Evolutionary conservation across 1,140 invertebrate species (phyloP).

Genomic region (Pseudomyrmex gracilis): DNA sequence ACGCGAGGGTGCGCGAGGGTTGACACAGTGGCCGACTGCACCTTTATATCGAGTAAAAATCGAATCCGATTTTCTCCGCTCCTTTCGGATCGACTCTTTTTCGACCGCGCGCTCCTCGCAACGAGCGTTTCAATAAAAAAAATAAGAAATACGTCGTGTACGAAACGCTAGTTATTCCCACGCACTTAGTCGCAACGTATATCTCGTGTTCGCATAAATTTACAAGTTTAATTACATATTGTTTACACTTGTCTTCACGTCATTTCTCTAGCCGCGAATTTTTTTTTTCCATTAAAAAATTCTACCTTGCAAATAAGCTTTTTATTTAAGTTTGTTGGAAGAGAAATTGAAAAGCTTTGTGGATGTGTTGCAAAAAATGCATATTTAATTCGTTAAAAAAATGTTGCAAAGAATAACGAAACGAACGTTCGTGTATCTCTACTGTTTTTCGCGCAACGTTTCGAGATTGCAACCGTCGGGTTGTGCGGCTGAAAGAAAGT

Average conservation of each 20-base stretch:
- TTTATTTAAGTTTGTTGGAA: background rate
- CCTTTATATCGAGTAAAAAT: conserved; percentile 45
- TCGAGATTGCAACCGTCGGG: background rate
- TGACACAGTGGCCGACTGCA: background rate
- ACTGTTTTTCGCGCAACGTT: background rate
- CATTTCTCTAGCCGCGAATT: background rate
- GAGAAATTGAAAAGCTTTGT: background rate
- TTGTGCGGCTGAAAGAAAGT: background rate
- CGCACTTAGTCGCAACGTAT: background rate
- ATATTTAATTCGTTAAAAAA: too few relatives aligned
- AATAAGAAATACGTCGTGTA: background rate
- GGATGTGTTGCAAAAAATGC: too few relatives aligned
- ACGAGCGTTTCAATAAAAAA: background rate
- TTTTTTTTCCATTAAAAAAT: background rate
- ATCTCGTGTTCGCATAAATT: background rate
- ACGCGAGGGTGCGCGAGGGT: conserved; percentile 11
- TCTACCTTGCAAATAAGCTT: background rate
- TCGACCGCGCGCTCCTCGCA: background rate
- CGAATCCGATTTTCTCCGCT: background rate
- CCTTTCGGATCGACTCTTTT: background rate
- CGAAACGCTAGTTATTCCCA: background rate
- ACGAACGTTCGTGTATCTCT: background rate
- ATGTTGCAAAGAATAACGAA: too few relatives aligned
- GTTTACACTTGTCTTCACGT: background rate
- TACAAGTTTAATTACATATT: conserved; percentile 7